These are phyloP conservation scores for Ips nitidus DNA, from an alignment of 1,140 invertebrate species.

Conservation along the genomic window DNA sequence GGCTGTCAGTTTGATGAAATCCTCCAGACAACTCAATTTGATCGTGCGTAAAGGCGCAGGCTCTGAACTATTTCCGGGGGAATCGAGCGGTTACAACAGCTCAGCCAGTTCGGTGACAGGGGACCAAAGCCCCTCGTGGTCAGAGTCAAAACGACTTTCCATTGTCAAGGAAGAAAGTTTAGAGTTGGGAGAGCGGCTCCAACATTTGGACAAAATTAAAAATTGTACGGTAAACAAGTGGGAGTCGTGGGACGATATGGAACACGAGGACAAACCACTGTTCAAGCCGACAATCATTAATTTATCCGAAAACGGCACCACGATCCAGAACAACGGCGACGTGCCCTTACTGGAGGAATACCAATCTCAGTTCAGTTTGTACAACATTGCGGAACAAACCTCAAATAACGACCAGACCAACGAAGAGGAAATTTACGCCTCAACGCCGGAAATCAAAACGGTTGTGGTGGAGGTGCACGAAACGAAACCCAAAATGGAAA, in stretches of 20 bases:
- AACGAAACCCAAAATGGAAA: conserved; percentile 44
- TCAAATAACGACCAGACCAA: not conserved
- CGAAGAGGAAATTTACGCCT: conserved; percentile 24
- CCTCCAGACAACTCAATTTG: conserved; percentile 70
- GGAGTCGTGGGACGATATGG: conserved; percentile 53
- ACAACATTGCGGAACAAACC: not conserved
- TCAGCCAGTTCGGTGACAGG: conserved; percentile 75
- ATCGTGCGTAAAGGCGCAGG: conserved; percentile 72
- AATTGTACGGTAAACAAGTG: conserved; percentile 39
- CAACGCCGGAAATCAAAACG: conserved; percentile 58
- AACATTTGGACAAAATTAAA: conserved; percentile 40
- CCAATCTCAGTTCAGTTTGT: not conserved
- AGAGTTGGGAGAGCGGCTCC: conserved; percentile 55
- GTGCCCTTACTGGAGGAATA: conserved; percentile 38
- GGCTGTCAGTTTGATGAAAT: conserved; percentile 77
- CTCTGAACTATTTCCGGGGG: conserved; percentile 73
- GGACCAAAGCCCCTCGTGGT: conserved; percentile 67
- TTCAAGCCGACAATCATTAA: conserved; percentile 64
- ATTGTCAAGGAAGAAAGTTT: conserved; percentile 67
- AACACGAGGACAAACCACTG: conserved; percentile 56
- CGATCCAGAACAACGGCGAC: conserved; percentile 60
- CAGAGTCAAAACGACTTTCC: conserved; percentile 63
- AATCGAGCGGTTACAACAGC: conserved; percentile 78
- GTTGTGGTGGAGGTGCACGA: conserved; percentile 65
- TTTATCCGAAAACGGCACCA: conserved; percentile 66